Evolutionary conservation across 1,140 invertebrate genomes (phyloP), one percentile per base, ranked within the genome.

Genomic region (Anastatus disparis): DNA sequence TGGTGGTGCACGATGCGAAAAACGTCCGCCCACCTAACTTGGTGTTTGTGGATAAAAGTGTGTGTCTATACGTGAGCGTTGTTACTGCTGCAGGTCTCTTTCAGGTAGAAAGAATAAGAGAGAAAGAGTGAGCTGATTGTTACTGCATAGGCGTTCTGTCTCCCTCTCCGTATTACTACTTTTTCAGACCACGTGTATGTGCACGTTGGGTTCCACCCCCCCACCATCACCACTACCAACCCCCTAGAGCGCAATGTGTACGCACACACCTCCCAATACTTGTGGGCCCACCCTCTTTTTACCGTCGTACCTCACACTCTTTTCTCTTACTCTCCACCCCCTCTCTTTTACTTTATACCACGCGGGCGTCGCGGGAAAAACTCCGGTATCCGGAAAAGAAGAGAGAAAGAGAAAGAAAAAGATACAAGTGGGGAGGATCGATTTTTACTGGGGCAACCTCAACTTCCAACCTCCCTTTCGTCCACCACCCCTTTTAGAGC

Each of bases 391-490:
- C 61, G 52, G 61, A 31, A 52, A 65, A 56, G 55, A 55, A 56
- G 59, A 64, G 52, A 20, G 61, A 58, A 38, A 35, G 26, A 58
- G 15, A n/a, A 20, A 61, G 20, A 35, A 24, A 31, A 17, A 24
- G 29, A 46, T 7, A 10, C 2, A 24, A 26, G 61, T 27, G 53
- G 53, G 81, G 84, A 82, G 81, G 84, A 85, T 85, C 84, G 84
- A 85, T 85, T 85, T 85, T 85, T 85, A 85, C 84, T 85, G 84
- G 83, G 84, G 83, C 82, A 70, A 61, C 67, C 58, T 53, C 67
- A 46, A 58, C 67, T n/a, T n/a, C n/a, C 48, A 10, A 35, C 26
- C 48, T 29, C 29, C 48, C 44, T 46, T 13, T 15, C 29, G 24
- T 29, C 59, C 44, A 10, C 10, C 10, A 22, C 38, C 24, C 48